Evolutionary conservation across 1,140 invertebrate genomes (phyloP), one percentile per base, ranked within the genome.

Genomic region (Dendrolimus kikuchii): DNA sequence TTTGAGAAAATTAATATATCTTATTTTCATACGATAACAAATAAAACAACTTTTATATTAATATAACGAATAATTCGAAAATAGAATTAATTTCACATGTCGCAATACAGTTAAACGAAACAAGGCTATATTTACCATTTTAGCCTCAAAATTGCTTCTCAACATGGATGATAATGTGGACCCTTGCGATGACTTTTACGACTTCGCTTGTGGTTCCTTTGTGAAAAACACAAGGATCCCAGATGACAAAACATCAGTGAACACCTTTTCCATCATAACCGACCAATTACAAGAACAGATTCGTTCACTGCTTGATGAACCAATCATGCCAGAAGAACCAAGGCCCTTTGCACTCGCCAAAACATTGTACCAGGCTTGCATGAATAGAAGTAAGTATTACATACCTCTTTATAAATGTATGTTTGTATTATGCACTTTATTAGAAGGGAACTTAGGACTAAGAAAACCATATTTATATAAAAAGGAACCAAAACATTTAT

Each of bases 151-250:
- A 52, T 88, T 95, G 4, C 77, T 95, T 0, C 79, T 90, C 9
- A 93, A 93, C 65, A 93, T 96, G 90, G 93, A 96, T 62, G 71
- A 87, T 2, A 87, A 84, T 7, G 90, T 94, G 0, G 92, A 97
- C 68, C 96, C 96, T 0, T 98, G 97, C 71, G 92, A 96, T 56
- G 95, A 98, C 76, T 98, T 98, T 81, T 98, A 97, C 74, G 74
- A 92, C 59, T 96, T 95, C 62, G 90, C 94, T 0, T 96, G 95
- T 66, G 94, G 95, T 5, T 90, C 89, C 4, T 96, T 94, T 79
- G 75, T 94, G 5, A 90, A 91, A 55, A 91, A 90, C 43, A 92
- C 91, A 1, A 89, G 90, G n/a, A 95, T 96, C 43, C 93, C 94
- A 0, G 94, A 95, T 57, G 94, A 96, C 68, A 94, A 93, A 77